Percentiles rank a stretch among this genome's conserved stretches.
phyloP scores from a whole-genome alignment of 2,113 vertebrate genomes.

The Dendropsophus ebraccatus region DNA sequence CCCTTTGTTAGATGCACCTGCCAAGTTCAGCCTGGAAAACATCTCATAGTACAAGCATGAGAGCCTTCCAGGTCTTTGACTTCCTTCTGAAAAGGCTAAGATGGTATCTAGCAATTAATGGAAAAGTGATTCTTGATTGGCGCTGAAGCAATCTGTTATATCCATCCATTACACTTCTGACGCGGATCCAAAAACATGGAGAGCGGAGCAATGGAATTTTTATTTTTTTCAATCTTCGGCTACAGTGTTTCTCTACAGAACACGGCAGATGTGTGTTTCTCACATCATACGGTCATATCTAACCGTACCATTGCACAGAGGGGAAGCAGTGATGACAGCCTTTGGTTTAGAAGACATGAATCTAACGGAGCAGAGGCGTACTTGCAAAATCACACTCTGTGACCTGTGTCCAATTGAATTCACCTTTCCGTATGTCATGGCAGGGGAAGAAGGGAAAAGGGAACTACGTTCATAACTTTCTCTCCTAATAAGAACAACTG shows the following conservation, averaged over 20 bases:
- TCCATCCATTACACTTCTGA: slow-evolving; percentile 52
- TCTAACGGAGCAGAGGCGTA: slow-evolving; percentile 22
- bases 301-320: not conserved
- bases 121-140: slow-evolving; percentile 58
- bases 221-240: not conserved
- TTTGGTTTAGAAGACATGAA: slow-evolving; percentile 42
- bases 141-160: slow-evolving; percentile 53
- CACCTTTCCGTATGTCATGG: slow-evolving; percentile 17
- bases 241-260: not conserved
- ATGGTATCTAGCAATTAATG: not conserved
- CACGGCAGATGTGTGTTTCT: not conserved
- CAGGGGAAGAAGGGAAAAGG: not conserved
- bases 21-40: slow-evolving; percentile 20
- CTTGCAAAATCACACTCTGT: slow-evolving; percentile 25
- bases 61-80: not conserved
- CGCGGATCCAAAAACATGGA: slow-evolving; percentile 49
- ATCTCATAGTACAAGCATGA: not conserved
- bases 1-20: slow-evolving; percentile 40
- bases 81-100: slow-evolving; percentile 56
- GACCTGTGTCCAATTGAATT: slow-evolving; percentile 43
- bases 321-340: slow-evolving; percentile 35
- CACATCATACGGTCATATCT: not conserved
- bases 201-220: not conserved
- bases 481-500: not conserved
- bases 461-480: not conserved